phyloP scores from a whole-genome alignment of 30 jellyfish, hydroid and myxozoan species.

The Cassiopea xamachana region DNA sequence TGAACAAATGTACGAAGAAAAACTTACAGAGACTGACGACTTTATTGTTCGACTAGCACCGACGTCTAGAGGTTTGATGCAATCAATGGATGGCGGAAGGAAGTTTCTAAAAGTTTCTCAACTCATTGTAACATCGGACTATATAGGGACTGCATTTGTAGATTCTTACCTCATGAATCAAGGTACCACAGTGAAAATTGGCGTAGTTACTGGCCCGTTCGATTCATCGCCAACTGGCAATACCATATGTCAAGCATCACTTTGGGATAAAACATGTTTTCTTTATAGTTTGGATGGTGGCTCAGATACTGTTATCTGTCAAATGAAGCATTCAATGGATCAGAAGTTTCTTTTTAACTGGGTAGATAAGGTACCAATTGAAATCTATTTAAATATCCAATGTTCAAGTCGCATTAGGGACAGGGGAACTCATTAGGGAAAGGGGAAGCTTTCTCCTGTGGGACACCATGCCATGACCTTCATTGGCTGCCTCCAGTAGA shows the following conservation, averaged over 20 bases:
- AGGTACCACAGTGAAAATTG: conserved; percentile 16
- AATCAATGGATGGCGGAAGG: background rate
- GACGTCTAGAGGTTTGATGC: background rate
- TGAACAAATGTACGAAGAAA: conserved; percentile 68
- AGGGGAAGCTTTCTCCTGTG: too few relatives aligned
- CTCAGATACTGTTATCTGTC: conserved; percentile 37
- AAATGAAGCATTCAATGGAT: conserved; percentile 38
- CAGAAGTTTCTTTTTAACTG: conserved; percentile 27
- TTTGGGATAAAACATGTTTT: conserved; percentile 60
- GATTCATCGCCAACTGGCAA: conserved; percentile 4
- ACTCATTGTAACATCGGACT: conserved; percentile 45
- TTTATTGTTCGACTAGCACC: conserved; percentile 43
- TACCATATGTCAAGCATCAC: conserved; percentile 34
- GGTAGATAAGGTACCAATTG: conserved; percentile 44
- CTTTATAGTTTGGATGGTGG: conserved; percentile 18
- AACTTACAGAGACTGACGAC: conserved; percentile 11
- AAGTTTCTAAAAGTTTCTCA: conserved; percentile 2
- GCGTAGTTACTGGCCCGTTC: conserved; percentile 47
- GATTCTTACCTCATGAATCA: conserved; percentile 44
- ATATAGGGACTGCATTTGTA: conserved; percentile 32
- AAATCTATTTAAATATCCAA: background rate
- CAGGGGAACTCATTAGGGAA: too few relatives aligned
- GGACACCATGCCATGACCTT: too few relatives aligned
- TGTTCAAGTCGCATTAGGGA: too few relatives aligned
- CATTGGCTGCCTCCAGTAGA: too few relatives aligned